Conservation (phyloP, 2,113 vertebrate genomes). For the Xiphorhynchus elegans region DNA sequence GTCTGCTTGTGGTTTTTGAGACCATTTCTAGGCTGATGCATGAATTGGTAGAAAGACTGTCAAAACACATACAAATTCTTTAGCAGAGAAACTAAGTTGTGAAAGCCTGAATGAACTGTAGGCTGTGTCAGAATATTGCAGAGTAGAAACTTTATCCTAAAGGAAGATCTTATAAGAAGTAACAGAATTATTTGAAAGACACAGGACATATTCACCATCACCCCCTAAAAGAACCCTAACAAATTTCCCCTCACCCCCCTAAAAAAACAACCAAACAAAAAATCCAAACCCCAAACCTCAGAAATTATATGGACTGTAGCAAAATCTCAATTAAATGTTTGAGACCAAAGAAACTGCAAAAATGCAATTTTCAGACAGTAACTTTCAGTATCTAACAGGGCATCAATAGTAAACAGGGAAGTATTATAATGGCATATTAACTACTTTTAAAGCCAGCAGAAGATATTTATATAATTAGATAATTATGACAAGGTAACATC, state of each 20-base stretch:
- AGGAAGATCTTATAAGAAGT: not conserved
- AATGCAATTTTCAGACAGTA: not conserved
- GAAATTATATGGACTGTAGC: not conserved
- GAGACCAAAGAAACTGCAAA: not conserved
- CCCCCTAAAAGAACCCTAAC: not conserved
- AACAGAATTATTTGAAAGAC: not conserved
- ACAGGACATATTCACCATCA: not conserved
- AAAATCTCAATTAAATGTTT: not conserved
- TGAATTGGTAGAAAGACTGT: constrained; percentile 20
- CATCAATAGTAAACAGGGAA: not conserved
- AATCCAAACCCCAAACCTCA: not conserved
- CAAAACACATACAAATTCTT: not conserved
- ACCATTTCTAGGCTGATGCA: not conserved
- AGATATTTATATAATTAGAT: not conserved
- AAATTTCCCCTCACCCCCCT: rapidly evolving
- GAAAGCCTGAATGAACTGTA: constrained; percentile 19
- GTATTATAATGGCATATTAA: not conserved
- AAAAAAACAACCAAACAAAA: not conserved
- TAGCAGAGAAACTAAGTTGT: not conserved
- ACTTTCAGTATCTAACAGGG: not conserved
- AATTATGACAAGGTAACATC: not conserved
- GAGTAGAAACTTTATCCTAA: not conserved
- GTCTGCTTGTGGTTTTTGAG: not conserved
- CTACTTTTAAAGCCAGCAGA: not conserved
- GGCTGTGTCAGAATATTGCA: not conserved